Percentiles rank a stretch among this genome's conserved stretches.
Evolutionary conservation across 2,888 invertebrate genomes (phyloP).

Genomic region (Gymnoscelis rufifasciata): DNA sequence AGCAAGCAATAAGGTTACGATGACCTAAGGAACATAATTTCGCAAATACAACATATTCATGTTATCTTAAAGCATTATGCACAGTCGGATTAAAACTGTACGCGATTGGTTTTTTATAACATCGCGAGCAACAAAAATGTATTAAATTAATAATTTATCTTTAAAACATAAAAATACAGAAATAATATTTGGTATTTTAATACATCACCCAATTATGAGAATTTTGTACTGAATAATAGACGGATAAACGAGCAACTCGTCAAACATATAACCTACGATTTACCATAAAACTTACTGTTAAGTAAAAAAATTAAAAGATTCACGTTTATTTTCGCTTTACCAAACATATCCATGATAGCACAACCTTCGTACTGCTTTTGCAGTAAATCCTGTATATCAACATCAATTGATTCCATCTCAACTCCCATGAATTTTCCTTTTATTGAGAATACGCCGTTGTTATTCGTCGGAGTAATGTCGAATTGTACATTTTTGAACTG

Average conservation of each 20-base stretch:
- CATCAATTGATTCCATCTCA: conserved; percentile 84
- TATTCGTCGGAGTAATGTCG: conserved; percentile 83
- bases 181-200: conserved; percentile 52
- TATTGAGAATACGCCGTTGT: conserved; percentile 83
- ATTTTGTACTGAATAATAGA: conserved; percentile 29
- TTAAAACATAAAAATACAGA: conserved; percentile 7
- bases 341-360: conserved; percentile 87
- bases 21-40: no score
- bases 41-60: no score
- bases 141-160: not conserved
- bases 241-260: conserved; percentile 18
- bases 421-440: conserved; percentile 88
- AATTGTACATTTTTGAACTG: conserved; percentile 88
- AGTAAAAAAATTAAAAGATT: conserved; percentile 85
- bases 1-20: no score
- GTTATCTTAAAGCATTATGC: no score
- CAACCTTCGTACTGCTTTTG: conserved; percentile 88
- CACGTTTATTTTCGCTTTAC: conserved; percentile 88
- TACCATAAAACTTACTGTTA: conserved; percentile 87
- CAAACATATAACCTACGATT: conserved; percentile 42
- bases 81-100: no score
- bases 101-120: no score
- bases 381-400: conserved; percentile 85
- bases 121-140: no score
- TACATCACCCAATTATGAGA: conserved; percentile 35